Percentiles rank a stretch among this genome's conserved stretches.
Evolutionary conservation across 2,113 vertebrate genomes (phyloP).

Genomic region (chimpanzee (Pan troglodytes)): DNA sequence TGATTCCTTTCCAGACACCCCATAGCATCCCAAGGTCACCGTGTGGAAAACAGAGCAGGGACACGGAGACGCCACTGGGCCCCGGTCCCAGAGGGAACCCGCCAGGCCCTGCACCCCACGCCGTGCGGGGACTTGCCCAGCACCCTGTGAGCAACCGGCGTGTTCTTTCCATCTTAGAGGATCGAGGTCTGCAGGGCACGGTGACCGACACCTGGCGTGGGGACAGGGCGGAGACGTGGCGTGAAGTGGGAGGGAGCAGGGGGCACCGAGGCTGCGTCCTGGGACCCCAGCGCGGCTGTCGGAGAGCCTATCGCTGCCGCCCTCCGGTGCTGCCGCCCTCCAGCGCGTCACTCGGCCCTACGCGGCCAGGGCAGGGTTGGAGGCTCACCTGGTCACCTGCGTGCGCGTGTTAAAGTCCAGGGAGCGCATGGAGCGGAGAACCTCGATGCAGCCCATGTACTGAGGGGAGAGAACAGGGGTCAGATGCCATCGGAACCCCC

Average conservation of each 20-base stretch:
- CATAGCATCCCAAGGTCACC: fast-evolving
- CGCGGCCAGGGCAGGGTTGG: too few species aligned
- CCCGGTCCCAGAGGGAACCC: not conserved
- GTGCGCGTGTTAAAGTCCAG: conserved; percentile 97
- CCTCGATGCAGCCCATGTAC: conserved; percentile 99
- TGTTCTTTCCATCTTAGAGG: too few species aligned
- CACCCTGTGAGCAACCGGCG: too few species aligned
- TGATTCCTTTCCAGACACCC: not conserved
- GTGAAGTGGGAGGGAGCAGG: too few species aligned
- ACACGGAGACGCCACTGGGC: not conserved
- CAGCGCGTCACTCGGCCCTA: too few species aligned
- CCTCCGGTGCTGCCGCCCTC: too few species aligned
- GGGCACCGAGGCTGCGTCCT: fast-evolving
- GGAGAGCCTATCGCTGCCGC: fast-evolving
- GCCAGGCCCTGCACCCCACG: not conserved
- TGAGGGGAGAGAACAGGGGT: conserved; percentile 59
- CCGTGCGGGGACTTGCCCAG: too few species aligned
- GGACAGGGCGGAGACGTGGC: too few species aligned
- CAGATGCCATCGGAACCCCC: not conserved
- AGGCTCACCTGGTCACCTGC: conserved; percentile 94
- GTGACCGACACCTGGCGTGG: too few species aligned
- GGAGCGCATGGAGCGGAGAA: conserved; percentile 96
- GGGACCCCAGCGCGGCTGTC: too few species aligned
- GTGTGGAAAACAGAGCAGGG: too few species aligned
- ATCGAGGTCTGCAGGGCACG: too few species aligned